Base-by-base conservation (phyloP, 1,140 invertebrate genomes). In the Leptinotarsa defecta region DNA sequence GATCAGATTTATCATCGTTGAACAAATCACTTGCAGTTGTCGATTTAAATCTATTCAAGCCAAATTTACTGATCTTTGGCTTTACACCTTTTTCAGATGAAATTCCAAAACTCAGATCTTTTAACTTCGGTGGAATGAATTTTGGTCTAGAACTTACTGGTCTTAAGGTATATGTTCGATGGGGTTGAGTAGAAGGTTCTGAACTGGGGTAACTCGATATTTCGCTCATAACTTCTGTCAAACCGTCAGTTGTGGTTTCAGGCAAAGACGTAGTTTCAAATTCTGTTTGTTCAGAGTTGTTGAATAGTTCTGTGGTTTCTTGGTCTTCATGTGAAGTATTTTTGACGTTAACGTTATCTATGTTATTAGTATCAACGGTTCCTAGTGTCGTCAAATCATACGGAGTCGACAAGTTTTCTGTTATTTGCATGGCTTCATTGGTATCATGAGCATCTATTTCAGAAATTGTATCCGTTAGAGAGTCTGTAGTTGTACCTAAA, bases 101-200 rank as follows among this genome's bases (percentile, higher is more conserved):
- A 72, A 67, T 71, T 52, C 49, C 76, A 4, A 34, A 22, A 57
- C n/a, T 71, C 20, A 71, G 11, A 65, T 65, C 52, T 48, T 73
- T 73, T 0, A 64, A 61, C 27, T 20, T 73, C 13, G 43, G 27
- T 43, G 71, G 73, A 52, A 61, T 73, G 11, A 76, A 74, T 62
- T 74, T 78, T 34, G 80, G 80, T 13, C 80, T 63, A 13, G 73
- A 68, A 48, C 75, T 74, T 20, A 79, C 27, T 5, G 79, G 68
- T 73, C 73, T 74, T 71, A 79, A 77, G 20, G 77, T 79, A 69
- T 74, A 79, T 61, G 73, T 68, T 13, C 62, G 24, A 15, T 65
- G 74, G 19, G 73, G 72, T 52, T 73, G 62, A 22, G 75, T 77
- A 17, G 77, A 77, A 27, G 68, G 76, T 74, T 76, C 69, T 43